Conservation (phyloP, 2,797 vertebrate genomes). For the Coccyzus lansbergi region DNA sequence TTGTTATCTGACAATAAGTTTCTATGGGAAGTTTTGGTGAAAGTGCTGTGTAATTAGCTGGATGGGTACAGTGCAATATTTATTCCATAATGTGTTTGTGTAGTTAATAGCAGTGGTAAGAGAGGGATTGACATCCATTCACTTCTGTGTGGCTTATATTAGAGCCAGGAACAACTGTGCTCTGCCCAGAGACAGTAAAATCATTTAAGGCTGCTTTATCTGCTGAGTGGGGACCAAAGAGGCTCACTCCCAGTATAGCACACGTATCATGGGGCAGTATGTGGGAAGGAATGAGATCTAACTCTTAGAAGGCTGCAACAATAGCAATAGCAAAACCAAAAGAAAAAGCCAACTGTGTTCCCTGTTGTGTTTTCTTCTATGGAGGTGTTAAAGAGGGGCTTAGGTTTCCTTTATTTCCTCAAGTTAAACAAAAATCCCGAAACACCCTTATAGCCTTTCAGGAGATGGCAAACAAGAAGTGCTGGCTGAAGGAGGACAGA, state of each 20-base stretch:
- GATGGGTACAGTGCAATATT: neutral
- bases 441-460: neutral
- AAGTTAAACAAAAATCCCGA: neutral
- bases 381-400: neutral
- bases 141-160: neutral
- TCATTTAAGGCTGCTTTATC: neutral
- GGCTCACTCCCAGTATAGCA: accelerated
- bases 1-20: neutral
- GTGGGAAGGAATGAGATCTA: neutral
- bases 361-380: neutral
- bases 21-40: neutral
- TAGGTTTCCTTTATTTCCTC: neutral
- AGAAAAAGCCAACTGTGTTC: neutral
- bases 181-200: neutral
- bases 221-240: neutral
- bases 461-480: neutral
- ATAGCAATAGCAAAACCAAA: neutral
- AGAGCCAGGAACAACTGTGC: neutral
- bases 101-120: neutral
- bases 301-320: neutral
- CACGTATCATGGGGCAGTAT: neutral
- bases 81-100: neutral
- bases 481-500: neutral
- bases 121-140: accelerated
- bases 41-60: neutral